Conservation (phyloP, 2,113 vertebrate genomes). For the Megaleporinus macrocephalus region DNA sequence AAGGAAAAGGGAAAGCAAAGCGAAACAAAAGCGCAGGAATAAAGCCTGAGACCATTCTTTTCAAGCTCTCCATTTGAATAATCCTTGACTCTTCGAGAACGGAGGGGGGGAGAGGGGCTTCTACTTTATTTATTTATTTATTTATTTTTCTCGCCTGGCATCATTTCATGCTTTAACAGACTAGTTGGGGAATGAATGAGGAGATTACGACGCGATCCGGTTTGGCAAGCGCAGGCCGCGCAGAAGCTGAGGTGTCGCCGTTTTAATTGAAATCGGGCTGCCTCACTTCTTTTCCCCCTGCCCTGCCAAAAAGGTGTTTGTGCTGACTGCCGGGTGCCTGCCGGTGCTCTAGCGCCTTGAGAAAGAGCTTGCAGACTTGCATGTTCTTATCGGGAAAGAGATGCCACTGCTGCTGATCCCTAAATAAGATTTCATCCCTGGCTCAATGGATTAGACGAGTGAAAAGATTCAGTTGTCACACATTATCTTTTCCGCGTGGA, state of each 20-base stretch:
- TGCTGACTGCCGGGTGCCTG: constrained; percentile 69
- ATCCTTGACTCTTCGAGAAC: constrained; percentile 63
- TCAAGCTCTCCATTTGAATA: constrained; percentile 71
- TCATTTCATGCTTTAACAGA: constrained; percentile 58
- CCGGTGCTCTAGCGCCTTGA: constrained; percentile 65
- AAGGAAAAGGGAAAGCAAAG: constrained; percentile 33
- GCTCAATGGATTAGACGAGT: constrained; percentile 71
- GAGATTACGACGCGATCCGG: constrained; percentile 64
- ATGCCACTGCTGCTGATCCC: constrained; percentile 72
- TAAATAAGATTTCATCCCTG: constrained; percentile 75
- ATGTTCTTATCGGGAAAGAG: constrained; percentile 71
- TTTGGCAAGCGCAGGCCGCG: constrained; percentile 53
- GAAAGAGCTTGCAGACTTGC: constrained; percentile 73
- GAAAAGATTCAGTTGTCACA: constrained; percentile 73
- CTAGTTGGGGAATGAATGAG: constrained; percentile 61
- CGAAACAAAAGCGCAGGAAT: constrained; percentile 65
- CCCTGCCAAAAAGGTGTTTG: constrained; percentile 60
- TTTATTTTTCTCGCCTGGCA: constrained; percentile 53
- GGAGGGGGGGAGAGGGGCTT: constrained; percentile 38
- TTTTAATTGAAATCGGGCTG: constrained; percentile 65
- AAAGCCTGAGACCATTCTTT: constrained; percentile 68
- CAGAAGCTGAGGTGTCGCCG: constrained; percentile 48
- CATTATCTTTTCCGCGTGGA: constrained; percentile 66
- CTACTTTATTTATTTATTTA: too few species aligned
- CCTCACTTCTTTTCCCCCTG: constrained; percentile 27